A percentile compares a stretch with the other conserved stretches of the same genome.
Evolutionary conservation across 2,113 vertebrate genomes (phyloP).

Genomic region (Zosterops pallidus): DNA sequence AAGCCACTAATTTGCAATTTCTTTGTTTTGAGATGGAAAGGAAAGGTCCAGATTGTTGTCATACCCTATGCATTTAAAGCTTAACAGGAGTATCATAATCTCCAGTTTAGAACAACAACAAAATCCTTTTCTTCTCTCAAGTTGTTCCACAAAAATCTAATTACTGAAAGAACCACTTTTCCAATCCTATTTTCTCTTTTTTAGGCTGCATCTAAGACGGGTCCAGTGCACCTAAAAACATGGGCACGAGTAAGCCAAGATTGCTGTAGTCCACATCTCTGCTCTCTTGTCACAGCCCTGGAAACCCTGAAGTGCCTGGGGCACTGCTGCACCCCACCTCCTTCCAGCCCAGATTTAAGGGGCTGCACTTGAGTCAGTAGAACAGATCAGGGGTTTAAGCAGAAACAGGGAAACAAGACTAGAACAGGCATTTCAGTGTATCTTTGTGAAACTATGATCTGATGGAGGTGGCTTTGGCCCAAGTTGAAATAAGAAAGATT

Average conservation of each 20-base stretch:
- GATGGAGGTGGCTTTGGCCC: not conserved
- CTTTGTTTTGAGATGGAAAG: not conserved
- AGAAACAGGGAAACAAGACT: not conserved
- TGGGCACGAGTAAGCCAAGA: not conserved
- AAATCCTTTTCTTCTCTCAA: not conserved
- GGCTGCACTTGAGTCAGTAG: rapidly evolving
- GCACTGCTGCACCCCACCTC: not conserved
- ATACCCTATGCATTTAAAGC: not conserved
- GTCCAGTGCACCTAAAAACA: not conserved
- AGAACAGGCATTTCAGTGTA: not conserved
- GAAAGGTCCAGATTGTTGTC: not conserved
- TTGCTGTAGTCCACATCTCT: rapidly evolving
- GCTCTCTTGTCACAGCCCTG: not conserved
- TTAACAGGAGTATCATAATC: not conserved
- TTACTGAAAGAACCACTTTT: not conserved
- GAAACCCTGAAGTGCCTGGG: not conserved
- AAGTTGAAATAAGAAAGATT: not conserved
- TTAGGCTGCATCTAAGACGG: not conserved
- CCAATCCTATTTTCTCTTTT: not conserved
- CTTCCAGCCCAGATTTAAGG: not conserved
- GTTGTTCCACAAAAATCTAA: not conserved
- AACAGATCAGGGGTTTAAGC: not conserved
- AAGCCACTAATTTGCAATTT: not conserved
- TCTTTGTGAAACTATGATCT: not conserved
- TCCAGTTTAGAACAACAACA: not conserved